These are phyloP conservation scores for Sebastes alutus DNA, from an alignment of 2,797 vertebrate species.

Conservation along the genomic window DNA sequence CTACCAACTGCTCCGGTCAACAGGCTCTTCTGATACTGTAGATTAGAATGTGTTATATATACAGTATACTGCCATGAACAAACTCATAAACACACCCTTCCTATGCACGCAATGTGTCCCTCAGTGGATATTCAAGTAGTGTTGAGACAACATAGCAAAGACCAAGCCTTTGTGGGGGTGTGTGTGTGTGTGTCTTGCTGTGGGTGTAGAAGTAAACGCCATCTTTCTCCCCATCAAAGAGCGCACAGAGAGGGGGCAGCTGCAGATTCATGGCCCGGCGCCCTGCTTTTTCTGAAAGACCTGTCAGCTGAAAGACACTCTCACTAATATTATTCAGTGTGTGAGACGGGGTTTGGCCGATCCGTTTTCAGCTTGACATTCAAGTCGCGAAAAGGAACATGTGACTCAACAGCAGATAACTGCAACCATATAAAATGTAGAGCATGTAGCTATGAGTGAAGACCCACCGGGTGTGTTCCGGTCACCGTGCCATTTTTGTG, in stretches of 20 bases:
- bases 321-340: conserved; percentile 10
- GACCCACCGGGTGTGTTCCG: conserved; percentile 23
- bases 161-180: conserved; percentile 38
- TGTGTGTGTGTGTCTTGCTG: conserved; percentile 10
- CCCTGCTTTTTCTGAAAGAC: conserved; percentile 73
- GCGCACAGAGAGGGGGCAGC: conserved; percentile 81
- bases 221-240: conserved; percentile 77
- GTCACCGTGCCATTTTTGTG: conserved; percentile 11
- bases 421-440: not conserved
- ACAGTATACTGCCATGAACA: conserved; percentile 18
- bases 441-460: not conserved
- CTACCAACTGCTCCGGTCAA: conserved; percentile 24
- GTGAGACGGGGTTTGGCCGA: conserved; percentile 2
- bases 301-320: conserved; percentile 75
- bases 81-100: conserved; percentile 25
- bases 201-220: conserved; percentile 50
- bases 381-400: conserved; percentile 7
- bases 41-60: not conserved
- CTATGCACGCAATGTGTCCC: conserved; percentile 25
- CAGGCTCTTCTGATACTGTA: not conserved
- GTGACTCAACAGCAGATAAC: conserved; percentile 11
- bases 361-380: conserved; percentile 25
- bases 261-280: conserved; percentile 80
- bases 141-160: conserved; percentile 59
- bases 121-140: conserved; percentile 35